Percentiles rank a stretch among this genome's conserved stretches.
phyloP scores from a whole-genome alignment of 2,797 vertebrate species.

The Oreortyx pictus region DNA sequence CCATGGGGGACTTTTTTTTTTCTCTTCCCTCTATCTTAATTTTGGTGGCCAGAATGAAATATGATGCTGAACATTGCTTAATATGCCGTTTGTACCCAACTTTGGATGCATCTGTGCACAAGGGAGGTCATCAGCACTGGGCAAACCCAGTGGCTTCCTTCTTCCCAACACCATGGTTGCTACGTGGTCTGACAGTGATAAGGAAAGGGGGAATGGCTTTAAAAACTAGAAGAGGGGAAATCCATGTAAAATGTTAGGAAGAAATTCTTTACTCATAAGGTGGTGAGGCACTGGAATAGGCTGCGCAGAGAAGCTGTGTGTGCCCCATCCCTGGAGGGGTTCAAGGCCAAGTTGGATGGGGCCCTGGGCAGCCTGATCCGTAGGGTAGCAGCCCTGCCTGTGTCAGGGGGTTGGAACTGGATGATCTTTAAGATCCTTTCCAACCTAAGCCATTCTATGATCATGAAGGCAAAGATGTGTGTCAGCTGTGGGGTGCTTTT shows the following conservation, averaged over 20 bases:
- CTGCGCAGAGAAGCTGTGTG: too few relatives aligned
- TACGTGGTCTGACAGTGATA: too few relatives aligned
- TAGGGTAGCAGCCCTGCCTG: too few relatives aligned
- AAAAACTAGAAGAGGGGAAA: too few relatives aligned
- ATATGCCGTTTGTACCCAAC: neutral
- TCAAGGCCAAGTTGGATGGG: too few relatives aligned
- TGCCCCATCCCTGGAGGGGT: neutral
- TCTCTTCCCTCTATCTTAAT: neutral
- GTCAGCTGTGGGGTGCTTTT: accelerated
- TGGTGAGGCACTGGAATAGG: too few relatives aligned
- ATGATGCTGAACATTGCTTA: neutral
- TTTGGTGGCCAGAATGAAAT: neutral
- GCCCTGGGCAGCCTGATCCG: neutral
- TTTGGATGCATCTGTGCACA: neutral
- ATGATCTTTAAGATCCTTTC: neutral
- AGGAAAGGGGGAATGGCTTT: too few relatives aligned
- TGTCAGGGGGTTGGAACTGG: neutral
- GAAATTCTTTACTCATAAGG: too few relatives aligned
- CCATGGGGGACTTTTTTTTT: neutral
- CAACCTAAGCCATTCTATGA: neutral
- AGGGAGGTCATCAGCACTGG: neutral
- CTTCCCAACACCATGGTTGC: neutral
- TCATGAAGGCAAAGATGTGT: neutral
- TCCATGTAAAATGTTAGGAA: too few relatives aligned
- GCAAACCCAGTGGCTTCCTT: neutral